Conservation (phyloP, 2,888 invertebrate genomes). For the Thelaira solivaga region DNA sequence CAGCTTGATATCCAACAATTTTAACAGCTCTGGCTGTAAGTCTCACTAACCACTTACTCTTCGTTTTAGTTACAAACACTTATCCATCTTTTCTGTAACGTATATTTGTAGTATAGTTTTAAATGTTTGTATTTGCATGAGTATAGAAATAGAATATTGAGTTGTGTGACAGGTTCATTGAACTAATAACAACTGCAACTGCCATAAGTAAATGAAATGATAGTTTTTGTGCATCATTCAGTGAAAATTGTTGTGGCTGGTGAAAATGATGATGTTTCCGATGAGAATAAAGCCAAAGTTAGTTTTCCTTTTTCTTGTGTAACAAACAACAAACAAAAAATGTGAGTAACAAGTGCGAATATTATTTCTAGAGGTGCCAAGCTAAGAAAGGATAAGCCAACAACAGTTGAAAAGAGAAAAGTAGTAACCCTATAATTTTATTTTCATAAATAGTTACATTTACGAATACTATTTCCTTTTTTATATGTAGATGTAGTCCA, state of each 20-base stretch:
- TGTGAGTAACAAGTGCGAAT: conserved; percentile 31
- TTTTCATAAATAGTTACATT: no score
- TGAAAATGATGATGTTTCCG: neutral
- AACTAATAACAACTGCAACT: conserved; percentile 47
- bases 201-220: conserved; percentile 42
- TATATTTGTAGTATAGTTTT: neutral
- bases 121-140: neutral
- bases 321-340: neutral
- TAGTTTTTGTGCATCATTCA: conserved; percentile 26
- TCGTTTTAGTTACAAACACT: neutral
- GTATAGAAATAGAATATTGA: neutral
- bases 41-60: neutral
- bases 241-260: conserved; percentile 20
- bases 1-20: conserved; percentile 12
- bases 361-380: neutral
- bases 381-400: neutral
- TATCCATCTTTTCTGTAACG: neutral
- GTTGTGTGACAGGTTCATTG: conserved; percentile 52
- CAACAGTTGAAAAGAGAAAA: neutral
- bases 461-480: no score
- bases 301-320: neutral
- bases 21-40: neutral
- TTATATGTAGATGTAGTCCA: no score
- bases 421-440: no score
- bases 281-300: conserved; percentile 6